Evolutionary conservation across 2,888 invertebrate genomes (phyloP), one percentile per base, ranked within the genome.

Genomic region (Eugnorisma glareosa): DNA sequence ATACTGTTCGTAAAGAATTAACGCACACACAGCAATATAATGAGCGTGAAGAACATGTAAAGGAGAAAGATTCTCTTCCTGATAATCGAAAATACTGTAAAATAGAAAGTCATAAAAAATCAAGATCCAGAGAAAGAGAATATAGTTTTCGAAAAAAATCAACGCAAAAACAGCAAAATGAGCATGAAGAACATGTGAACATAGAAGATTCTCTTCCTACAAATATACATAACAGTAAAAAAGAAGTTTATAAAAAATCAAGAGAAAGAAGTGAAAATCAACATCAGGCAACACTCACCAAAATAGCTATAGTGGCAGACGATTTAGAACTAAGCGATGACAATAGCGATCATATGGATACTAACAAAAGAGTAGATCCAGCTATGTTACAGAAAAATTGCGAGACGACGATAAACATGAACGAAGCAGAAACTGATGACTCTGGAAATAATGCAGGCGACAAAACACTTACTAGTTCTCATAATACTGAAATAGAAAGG

Each of bases 241-340:
- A 40, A 63, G 64, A 57, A 70, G 37, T 35, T 57, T 11, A 11
- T 31, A 72, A 59, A 74, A 72, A 72, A 61, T 59, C 28, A 59
- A 51, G 3, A 51, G 82, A 82, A 3, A 48, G 24, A 43, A 8
- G 3, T 35, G 75, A 51, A 24, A 66, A 43, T 51, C 72, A 72
- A 74, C 83, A 71, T 73, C 76, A 77, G 21, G 43, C 74, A n/a
- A 72, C 73, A 54, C 59, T 78, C 35, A 77, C 74, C 54, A 75
- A 88, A 68, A 90, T 86, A 82, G 89, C 90, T 84, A 92, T 91
- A 24, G 93, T 96, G 61, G 94, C 92, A 86, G 92, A 91, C 51
- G 96, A 96, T 91, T 93, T 96, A 86, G 93, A 94, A 85, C 88
- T 96, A 78, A 96, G 96, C 89, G 96, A 96, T 80, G 96, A 95